Evolutionary conservation across 2,113 vertebrate species (phyloP).

Genomic region (Spea bombifrons): DNA sequence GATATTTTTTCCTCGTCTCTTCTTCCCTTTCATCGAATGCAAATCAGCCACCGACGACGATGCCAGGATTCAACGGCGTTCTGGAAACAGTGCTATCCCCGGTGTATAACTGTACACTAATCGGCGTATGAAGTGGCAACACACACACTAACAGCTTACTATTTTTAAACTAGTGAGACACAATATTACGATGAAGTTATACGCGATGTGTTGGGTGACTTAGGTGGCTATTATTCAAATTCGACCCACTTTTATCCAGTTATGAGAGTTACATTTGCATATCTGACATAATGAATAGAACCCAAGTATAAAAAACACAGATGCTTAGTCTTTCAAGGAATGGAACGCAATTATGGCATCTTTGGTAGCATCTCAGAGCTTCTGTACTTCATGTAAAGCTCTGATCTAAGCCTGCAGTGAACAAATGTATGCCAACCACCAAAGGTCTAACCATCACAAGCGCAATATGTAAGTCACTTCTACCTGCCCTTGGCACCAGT

Average conservation of each 20-base stretch:
- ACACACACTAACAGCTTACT: conserved; percentile 38
- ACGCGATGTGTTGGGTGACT: conserved; percentile 6
- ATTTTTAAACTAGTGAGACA: conserved; percentile 34
- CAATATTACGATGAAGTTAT: conserved; percentile 42
- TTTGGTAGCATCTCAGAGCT: too few species aligned
- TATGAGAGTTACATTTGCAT: too few species aligned
- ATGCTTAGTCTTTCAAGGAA: too few species aligned
- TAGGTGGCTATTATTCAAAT: conserved; percentile 24
- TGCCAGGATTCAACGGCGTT: conserved; percentile 29
- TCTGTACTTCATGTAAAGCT: too few species aligned
- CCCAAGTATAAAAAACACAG: too few species aligned
- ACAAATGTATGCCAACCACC: too few species aligned
- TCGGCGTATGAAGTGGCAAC: conserved; percentile 25
- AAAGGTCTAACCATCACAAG: too few species aligned
- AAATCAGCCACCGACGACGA: conserved; percentile 28
- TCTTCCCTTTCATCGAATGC: conserved; percentile 16
- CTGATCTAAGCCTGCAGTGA: too few species aligned
- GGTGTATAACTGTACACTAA: conserved; percentile 13
- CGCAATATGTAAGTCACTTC: too few species aligned
- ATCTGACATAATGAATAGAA: too few species aligned
- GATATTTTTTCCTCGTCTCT: background rate
- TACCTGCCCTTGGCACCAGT: too few species aligned
- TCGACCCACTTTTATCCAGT: background rate
- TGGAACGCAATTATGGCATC: too few species aligned
- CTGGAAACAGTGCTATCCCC: conserved; percentile 13